phyloP scores from a whole-genome alignment of 2,113 vertebrate species.

The Gasterosteus aculeatus region DNA sequence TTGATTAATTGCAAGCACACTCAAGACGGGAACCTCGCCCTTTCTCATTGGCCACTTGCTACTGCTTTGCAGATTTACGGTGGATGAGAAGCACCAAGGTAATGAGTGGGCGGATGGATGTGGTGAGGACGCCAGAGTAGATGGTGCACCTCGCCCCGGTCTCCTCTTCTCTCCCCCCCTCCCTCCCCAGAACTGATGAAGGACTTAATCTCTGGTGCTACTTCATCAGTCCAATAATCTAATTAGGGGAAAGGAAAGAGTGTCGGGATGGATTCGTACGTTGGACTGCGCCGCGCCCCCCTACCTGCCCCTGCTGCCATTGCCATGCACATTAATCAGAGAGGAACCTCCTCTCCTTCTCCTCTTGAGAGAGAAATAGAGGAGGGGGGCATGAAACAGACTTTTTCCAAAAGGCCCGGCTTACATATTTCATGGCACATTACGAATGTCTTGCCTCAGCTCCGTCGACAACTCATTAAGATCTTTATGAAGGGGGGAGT shows the following conservation, averaged over 20 bases:
- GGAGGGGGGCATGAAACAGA: slow-evolving; percentile 40
- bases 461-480: slow-evolving; percentile 76
- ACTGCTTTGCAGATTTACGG: slow-evolving; percentile 34
- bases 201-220: slow-evolving; percentile 72
- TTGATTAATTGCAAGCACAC: slow-evolving; percentile 6
- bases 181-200: slow-evolving; percentile 68
- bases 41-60: slow-evolving; percentile 19
- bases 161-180: slow-evolving; percentile 27
- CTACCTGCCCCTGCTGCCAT: slow-evolving; percentile 59
- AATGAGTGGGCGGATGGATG: slow-evolving; percentile 31
- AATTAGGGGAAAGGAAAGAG: slow-evolving; percentile 72
- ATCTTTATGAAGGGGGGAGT: slow-evolving; percentile 62
- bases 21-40: slow-evolving; percentile 10
- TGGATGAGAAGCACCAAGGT: slow-evolving; percentile 8
- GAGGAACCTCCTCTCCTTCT: slow-evolving; percentile 53
- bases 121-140: slow-evolving; percentile 9
- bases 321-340: slow-evolving; percentile 60
- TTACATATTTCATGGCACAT: slow-evolving; percentile 81
- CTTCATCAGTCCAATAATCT: slow-evolving; percentile 77
- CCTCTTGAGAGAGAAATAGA: slow-evolving; percentile 13
- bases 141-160: slow-evolving; percentile 21
- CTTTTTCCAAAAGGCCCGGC: slow-evolving; percentile 65
- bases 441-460: slow-evolving; percentile 79
- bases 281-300: slow-evolving; percentile 41
- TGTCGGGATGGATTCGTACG: slow-evolving; percentile 67